These are phyloP conservation scores for Musca vetustissima DNA, from an alignment of 1,140 invertebrate species.

Conservation along the genomic window DNA sequence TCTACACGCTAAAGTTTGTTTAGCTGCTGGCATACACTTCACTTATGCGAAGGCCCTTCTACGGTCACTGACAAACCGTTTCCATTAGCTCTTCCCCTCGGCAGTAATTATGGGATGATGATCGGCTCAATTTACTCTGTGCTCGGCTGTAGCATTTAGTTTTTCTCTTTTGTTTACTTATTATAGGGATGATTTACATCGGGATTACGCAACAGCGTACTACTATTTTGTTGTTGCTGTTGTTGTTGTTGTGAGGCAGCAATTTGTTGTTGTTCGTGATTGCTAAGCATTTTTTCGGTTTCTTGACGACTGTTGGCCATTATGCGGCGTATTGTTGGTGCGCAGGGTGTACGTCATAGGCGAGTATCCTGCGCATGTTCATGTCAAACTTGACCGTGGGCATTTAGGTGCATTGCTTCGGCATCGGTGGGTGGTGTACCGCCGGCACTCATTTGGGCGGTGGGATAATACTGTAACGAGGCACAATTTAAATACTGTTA, in stretches of 20 bases:
- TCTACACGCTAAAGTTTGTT: too few species aligned
- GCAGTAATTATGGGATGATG: too few species aligned
- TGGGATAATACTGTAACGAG: slow-evolving; percentile 74
- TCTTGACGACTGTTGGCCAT: slow-evolving; percentile 55
- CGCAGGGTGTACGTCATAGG: slow-evolving; percentile 55
- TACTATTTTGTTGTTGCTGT: too few species aligned
- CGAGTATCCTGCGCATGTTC: slow-evolving; percentile 53
- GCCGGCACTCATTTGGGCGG: slow-evolving; percentile 67
- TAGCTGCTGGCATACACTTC: too few species aligned
- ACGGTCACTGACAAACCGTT: too few species aligned
- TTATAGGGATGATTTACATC: slow-evolving; percentile 45
- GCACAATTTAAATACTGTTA: slow-evolving; percentile 51
- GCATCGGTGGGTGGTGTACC: slow-evolving; percentile 62
- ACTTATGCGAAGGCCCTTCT: too few species aligned
- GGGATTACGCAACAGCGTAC: slow-evolving; percentile 50
- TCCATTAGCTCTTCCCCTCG: too few species aligned
- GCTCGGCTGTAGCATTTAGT: slow-evolving; percentile 9
- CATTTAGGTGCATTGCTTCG: slow-evolving; percentile 71
- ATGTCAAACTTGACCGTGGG: slow-evolving; percentile 73
- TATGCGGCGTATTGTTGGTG: slow-evolving; percentile 53
- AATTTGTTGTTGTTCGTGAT: slow-evolving; percentile 38
- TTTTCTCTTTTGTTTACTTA: slow-evolving; percentile 36
- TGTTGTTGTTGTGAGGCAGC: slow-evolving; percentile 43
- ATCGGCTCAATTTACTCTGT: neutral
- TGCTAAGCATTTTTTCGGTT: slow-evolving; percentile 50